Conservation (phyloP, 2,113 vertebrate species). For the Dipodomys spectabilis region DNA sequence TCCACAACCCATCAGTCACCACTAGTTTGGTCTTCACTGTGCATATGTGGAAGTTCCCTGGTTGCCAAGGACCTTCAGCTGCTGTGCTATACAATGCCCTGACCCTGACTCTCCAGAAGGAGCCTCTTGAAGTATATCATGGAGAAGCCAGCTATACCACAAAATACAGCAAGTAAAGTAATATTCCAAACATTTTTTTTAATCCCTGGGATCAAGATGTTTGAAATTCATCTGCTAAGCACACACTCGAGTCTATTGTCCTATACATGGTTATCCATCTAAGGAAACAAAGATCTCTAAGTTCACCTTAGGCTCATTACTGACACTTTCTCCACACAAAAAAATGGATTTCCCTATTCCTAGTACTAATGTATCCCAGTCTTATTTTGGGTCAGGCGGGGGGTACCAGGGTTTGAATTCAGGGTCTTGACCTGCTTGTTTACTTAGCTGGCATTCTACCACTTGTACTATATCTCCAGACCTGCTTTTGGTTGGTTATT, state of each 20-base stretch:
- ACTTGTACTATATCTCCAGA: too few relatives aligned
- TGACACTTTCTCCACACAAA: background rate
- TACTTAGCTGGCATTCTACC: too few relatives aligned
- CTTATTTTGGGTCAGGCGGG: too few relatives aligned
- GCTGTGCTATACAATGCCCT: constrained; percentile 42
- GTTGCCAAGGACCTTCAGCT: constrained; percentile 59
- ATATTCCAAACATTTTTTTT: background rate
- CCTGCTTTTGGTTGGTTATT: background rate
- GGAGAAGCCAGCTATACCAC: constrained; percentile 71
- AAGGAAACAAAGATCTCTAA: background rate
- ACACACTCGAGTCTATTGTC: background rate
- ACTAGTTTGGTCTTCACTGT: constrained; percentile 69
- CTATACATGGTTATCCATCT: background rate
- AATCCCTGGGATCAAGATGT: background rate
- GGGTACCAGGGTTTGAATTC: too few relatives aligned
- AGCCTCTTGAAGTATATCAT: constrained; percentile 52
- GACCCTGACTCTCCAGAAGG: constrained; percentile 56
- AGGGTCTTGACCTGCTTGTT: too few relatives aligned
- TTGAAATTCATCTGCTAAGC: constrained; percentile 10
- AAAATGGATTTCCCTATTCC: background rate
- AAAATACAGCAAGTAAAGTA: constrained; percentile 70
- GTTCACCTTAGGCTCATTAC: background rate
- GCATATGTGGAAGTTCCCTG: constrained; percentile 46
- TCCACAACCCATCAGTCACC: constrained; percentile 58
- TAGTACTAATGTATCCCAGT: background rate